Base-by-base conservation (phyloP, 30 jellyfish, hydroid and myxozoan species). In the Chrysaora quinquecirrha region DNA sequence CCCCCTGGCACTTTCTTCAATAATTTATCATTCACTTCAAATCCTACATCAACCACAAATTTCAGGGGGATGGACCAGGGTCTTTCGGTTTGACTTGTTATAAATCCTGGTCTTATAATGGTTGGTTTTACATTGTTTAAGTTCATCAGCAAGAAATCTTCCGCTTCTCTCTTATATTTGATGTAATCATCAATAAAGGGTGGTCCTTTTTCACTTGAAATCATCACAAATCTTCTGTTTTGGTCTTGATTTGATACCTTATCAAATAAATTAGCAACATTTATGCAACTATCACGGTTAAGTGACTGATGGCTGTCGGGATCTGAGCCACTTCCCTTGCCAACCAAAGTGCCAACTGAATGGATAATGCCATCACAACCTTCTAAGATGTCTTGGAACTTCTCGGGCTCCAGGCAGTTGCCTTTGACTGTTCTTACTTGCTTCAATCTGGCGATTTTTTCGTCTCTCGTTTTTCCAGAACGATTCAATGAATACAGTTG, bases 141-240 rank as follows among this genome's bases (percentile, higher is more conserved):
- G 23, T 82, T 34, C 21, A 11, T 70, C 80, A 69, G 35, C 27
- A 82, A 48, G 48, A 68, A 82, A 0, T 82, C 83, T 73, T 82
- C 92, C 0, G 92, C 92, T 34, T 82, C 85, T 20, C 85, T 82
- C 33, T 82, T 82, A 21, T 60, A 67, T 48, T 50, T 68, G 72
- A 82, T 50, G 71, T 82, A 82, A 58, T 82, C 92, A 52, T 82
- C 92, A 34, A 82, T 56, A 35, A 82, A 82, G 30, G 92, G 92
- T n/a, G 92, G 92, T 4, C 92, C 92, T 56, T 82, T 82, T 65
- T 82, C 92, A 43, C 92, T 82, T 25, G 92, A 82, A 2, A 82
- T 69, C 92, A 82, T 82, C 60, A 82, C 92, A 54, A 82, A 82
- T 32, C 78, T 29, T 71, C 73, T 70, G 11, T 71, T 50, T 58